A percentile compares a stretch with the other conserved stretches of the same genome.
Conservation (phyloP, 2,113 vertebrate genomes). For the Tapirus terrestris region DNA sequence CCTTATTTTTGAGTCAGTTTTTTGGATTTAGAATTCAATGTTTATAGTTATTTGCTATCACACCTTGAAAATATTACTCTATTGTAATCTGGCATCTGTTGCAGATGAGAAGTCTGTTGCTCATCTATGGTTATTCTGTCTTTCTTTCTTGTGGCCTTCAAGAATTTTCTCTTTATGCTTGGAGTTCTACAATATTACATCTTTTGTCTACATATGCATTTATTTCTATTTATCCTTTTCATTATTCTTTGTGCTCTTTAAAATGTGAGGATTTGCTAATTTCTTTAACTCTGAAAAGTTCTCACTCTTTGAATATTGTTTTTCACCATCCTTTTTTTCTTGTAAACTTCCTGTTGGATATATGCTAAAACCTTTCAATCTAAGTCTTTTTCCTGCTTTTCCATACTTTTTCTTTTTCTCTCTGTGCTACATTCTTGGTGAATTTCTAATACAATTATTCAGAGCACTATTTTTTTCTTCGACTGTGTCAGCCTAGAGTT, state of each 20-base stretch:
- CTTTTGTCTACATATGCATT: not conserved
- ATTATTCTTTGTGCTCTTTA: not conserved
- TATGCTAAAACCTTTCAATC: not conserved
- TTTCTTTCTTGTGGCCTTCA: not conserved
- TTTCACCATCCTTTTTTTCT: not conserved
- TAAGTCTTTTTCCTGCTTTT: not conserved
- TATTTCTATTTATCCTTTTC: not conserved
- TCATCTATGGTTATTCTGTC: not conserved
- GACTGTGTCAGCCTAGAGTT: not conserved
- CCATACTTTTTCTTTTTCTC: not conserved
- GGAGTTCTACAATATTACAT: not conserved
- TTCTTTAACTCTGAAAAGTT: not conserved
- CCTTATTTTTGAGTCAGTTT: not conserved
- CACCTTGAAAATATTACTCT: not conserved
- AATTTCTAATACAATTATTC: not conserved
- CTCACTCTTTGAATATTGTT: not conserved
- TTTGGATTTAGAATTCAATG: not conserved
- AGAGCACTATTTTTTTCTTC: not conserved
- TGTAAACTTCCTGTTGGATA: not conserved
- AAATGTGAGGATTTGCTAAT: not conserved
- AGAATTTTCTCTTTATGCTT: not conserved
- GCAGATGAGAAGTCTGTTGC: not conserved
- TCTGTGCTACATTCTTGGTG: not conserved
- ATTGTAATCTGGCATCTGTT: not conserved
- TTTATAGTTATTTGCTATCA: not conserved